Base-by-base conservation (phyloP, 2,113 vertebrate genomes). In the Phaethornis superciliosus region DNA sequence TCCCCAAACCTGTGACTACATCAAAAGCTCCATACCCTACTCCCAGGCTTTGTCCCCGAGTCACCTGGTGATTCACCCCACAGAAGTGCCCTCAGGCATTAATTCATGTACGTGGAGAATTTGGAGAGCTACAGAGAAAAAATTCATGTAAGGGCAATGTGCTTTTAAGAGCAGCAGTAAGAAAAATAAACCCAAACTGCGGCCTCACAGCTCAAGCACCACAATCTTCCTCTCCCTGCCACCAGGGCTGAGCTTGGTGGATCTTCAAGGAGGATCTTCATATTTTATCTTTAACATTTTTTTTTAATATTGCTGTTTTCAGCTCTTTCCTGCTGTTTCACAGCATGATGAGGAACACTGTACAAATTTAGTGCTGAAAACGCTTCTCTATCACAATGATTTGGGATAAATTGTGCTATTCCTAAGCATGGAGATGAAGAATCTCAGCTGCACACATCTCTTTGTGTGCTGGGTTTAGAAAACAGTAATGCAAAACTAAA, bases 391-490 rank as follows among this genome's bases (percentile, higher is more conserved):
- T 59, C 46, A 64, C 89, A 89, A 4, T 27, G 40, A 37, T 17
- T 59, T 16, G 64, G 76, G 67, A 47, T 51, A 94, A 96, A 90
- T 16, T 80, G 74, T 93, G 72, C 84, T 94, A n/a, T 69, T 93
- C 84, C 91, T 87, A 16, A 33, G 37, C 93, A 87, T 69, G 47
- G 13, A 15, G n/a, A 13, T 83, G 94, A 95, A 79, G 79, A 65
- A 96, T 87, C 91, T 80, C 80, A 92, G 59, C 63, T 33, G 13
- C 33, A 62, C 80, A 58, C 37, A 21, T 5, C 49, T 4, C 76
- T 65, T 90, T 44, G 4, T 64, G 82, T 60, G 59, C 72, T 54
- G 64, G 70, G 60, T 70, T 86, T 95, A 78, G 56, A 94, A 92
- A 87, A 92, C 52, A 65, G 85, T 54, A 74, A 62, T 23, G 46